Evolutionary conservation across 2,113 vertebrate genomes (phyloP).

Genomic region (Dasypus novemcinctus): DNA sequence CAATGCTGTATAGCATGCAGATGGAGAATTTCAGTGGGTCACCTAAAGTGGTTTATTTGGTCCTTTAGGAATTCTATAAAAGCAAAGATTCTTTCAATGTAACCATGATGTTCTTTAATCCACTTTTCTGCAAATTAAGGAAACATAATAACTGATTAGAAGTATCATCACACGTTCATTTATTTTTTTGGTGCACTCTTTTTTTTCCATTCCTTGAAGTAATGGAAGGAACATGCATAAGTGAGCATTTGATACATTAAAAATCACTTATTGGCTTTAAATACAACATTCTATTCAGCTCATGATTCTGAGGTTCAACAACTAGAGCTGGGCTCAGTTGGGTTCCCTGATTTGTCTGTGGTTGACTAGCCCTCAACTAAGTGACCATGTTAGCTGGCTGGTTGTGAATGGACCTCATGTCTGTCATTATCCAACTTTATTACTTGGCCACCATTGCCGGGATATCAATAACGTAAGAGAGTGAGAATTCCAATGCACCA

Average conservation of each 20-base stretch:
- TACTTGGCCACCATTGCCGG: no score
- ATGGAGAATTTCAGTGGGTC: not conserved
- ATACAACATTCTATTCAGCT: not conserved
- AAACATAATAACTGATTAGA: not conserved
- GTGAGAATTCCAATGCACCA: accelerated
- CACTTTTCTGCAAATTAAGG: not conserved
- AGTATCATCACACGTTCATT: not conserved
- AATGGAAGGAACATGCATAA: not conserved
- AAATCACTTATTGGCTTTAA: not conserved
- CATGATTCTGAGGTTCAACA: not conserved
- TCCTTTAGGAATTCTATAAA: not conserved
- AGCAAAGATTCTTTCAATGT: not conserved
- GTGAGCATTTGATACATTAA: not conserved
- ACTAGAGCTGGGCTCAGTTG: not conserved
- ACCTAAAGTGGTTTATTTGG: not conserved
- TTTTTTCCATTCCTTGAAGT: not conserved
- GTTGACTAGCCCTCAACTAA: not conserved
- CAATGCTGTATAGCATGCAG: not conserved
- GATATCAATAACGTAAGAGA: not conserved
- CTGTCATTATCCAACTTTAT: not conserved
- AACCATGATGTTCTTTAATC: not conserved
- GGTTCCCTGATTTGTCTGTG: not conserved
- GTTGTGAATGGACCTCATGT: not conserved
- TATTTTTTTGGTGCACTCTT: not conserved
- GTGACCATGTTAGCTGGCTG: not conserved